Percentiles rank a stretch among this genome's conserved stretches.
Conservation (phyloP, 2,113 vertebrate species). For the Cyanoderma ruficeps region DNA sequence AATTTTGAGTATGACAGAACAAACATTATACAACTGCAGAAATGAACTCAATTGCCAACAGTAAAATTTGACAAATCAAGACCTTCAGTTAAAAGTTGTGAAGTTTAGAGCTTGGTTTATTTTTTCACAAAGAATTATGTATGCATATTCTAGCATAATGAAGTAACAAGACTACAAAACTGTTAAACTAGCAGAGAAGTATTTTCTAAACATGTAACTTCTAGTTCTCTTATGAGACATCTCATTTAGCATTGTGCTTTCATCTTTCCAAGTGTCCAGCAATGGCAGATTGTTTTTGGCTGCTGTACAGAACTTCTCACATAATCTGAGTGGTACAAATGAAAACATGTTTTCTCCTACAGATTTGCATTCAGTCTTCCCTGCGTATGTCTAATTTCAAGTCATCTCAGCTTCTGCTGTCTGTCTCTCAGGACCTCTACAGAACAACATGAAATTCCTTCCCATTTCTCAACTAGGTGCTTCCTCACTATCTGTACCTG, state of each 20-base stretch:
- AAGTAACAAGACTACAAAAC: background rate
- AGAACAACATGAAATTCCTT: background rate
- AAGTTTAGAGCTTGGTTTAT: background rate
- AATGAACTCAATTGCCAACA: background rate
- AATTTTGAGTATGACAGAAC: background rate
- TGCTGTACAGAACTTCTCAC: background rate
- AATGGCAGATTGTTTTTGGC: background rate
- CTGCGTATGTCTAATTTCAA: background rate
- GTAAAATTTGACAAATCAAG: background rate
- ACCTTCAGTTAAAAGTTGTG: background rate
- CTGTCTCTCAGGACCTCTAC: background rate
- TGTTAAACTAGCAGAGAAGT: background rate
- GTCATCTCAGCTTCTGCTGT: background rate
- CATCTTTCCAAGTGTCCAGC: background rate
- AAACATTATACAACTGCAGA: background rate
- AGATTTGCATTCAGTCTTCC: background rate
- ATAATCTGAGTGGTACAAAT: background rate
- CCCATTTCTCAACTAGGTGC: background rate
- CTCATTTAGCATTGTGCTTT: background rate
- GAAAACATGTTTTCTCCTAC: background rate
- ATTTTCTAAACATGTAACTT: background rate
- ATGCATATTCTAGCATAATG: background rate
- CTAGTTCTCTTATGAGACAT: accelerated
- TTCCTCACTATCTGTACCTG: background rate
- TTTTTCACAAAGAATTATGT: background rate